These are phyloP conservation scores for Biston betularia DNA, from an alignment of 2,888 invertebrate genomes.

Conservation along the genomic window DNA sequence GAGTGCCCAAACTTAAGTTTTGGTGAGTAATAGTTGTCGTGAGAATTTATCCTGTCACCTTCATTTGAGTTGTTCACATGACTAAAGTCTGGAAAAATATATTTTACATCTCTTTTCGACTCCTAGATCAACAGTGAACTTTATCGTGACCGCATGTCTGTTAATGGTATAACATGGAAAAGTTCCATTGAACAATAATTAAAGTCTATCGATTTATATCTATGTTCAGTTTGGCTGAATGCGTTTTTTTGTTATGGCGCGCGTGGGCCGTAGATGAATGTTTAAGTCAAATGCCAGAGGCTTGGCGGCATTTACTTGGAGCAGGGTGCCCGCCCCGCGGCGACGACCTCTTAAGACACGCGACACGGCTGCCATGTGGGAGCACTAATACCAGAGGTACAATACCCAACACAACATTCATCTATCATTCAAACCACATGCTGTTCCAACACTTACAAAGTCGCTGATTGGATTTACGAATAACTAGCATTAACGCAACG, in stretches of 20 bases:
- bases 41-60: too few species aligned
- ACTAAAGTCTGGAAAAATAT: too few species aligned
- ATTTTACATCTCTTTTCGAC: too few species aligned
- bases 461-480: constrained; percentile 44
- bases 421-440: constrained; percentile 37
- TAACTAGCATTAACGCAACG: constrained; percentile 41
- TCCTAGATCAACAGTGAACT: background rate
- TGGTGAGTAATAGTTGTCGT: too few species aligned
- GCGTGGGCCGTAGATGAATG: constrained; percentile 54
- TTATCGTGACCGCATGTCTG: too few species aligned
- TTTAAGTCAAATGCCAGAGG: constrained; percentile 49
- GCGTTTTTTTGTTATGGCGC: constrained; percentile 44
- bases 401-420: constrained; percentile 33
- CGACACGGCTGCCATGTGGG: constrained; percentile 26
- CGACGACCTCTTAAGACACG: constrained; percentile 34
- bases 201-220: constrained; percentile 37
- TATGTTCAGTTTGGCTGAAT: constrained; percentile 21
- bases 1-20: too few species aligned
- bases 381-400: constrained; percentile 22
- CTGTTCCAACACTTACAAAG: constrained; percentile 38
- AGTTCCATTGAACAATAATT: constrained; percentile 32
- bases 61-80: too few species aligned
- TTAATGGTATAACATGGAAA: constrained; percentile 13
- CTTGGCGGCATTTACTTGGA: constrained; percentile 64
- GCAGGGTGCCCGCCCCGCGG: constrained; percentile 54